Base-by-base conservation (phyloP, 2,888 invertebrate species). In the Amphimallon solstitiale region DNA sequence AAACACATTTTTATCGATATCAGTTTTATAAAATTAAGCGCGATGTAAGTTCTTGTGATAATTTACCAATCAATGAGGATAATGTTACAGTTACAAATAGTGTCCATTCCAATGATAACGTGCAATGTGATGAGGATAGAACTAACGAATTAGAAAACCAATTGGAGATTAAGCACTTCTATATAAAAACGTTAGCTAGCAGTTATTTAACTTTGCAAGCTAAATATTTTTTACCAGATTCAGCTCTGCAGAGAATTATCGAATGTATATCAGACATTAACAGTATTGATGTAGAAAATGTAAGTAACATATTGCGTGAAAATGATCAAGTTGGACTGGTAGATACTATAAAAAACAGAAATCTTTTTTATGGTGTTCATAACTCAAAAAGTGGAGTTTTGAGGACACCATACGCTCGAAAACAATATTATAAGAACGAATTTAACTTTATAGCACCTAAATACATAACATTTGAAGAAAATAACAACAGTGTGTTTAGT, bases 401-500 rank as follows among this genome's bases (percentile, higher is more conserved):
- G 15, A n/a, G 46, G 15, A 46, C 19, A 19, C 10, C 12, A 10
- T 46, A 19, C 21, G n/a, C 9, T n/a, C 17, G 52, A 10, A 52
- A 21, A 10, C n/a, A 52, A 52, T 52, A 21, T 23, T 21, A 21
- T 10, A 52, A 52, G 15, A 15, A 10, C 2, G 2, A 52, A 21
- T 21, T n/a, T 52, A 52, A 52, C 52, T 34, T 52, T 52, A 52
- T 52, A 12, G 4, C 19, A 21, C 23, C 52, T 61, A 60, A 15
- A 38, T 5, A 14, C 9, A 35, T 6, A 19, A n/a, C 6, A n/a
- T 12, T 21, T 14, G 17, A n/a, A 6, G 6, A 14, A 12, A 17
- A n/a, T 49, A 9, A 6, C 14, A 14, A 49, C 6, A 15, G n/a
- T 6, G 10, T n/a, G n/a, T n/a, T n/a, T n/a, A 23, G n/a, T 14